Evolutionary conservation across 2,888 invertebrate genomes (phyloP).

Genomic region (Drosophila eohydei): DNA sequence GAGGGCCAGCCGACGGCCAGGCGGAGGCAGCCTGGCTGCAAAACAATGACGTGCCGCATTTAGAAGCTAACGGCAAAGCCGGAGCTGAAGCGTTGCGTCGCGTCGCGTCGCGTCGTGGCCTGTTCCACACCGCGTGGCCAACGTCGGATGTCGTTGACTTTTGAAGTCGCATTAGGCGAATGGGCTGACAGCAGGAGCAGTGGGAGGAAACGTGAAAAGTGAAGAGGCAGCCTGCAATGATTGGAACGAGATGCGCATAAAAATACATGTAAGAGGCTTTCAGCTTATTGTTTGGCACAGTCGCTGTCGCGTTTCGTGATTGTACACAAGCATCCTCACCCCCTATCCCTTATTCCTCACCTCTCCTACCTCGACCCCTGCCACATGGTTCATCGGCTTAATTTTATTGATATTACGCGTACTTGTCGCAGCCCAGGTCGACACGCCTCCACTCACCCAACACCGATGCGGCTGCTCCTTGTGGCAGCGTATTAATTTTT

Average conservation of each 20-base stretch:
- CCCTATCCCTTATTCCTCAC: background rate
- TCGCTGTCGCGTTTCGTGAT: conserved; percentile 72
- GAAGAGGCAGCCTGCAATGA: conserved; percentile 39
- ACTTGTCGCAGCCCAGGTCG: conserved; percentile 66
- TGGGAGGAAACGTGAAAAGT: background rate
- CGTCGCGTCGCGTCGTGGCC: background rate
- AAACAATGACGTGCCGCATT: conserved; percentile 71
- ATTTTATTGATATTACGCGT: conserved; percentile 78
- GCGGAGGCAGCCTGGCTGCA: conserved; percentile 37
- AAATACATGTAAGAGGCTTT: conserved; percentile 79
- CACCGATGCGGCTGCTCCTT: background rate
- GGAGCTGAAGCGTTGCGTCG: background rate
- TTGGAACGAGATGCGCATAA: conserved; percentile 64
- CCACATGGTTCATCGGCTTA: conserved; percentile 52
- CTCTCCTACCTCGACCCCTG: background rate
- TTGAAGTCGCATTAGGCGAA: conserved; percentile 78
- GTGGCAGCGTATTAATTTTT: conserved; percentile 61
- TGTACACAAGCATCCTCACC: conserved; percentile 34
- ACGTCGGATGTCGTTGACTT: conserved; percentile 76
- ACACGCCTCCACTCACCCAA: conserved; percentile 6
- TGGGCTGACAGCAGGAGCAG: conserved; percentile 6
- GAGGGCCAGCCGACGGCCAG: conserved; percentile 11
- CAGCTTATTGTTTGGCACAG: conserved; percentile 78
- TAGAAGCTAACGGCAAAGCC: conserved; percentile 56
- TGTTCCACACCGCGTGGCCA: conserved; percentile 19